phyloP scores from a whole-genome alignment of 2,888 invertebrate species.

The Diarsia brunnea region DNA sequence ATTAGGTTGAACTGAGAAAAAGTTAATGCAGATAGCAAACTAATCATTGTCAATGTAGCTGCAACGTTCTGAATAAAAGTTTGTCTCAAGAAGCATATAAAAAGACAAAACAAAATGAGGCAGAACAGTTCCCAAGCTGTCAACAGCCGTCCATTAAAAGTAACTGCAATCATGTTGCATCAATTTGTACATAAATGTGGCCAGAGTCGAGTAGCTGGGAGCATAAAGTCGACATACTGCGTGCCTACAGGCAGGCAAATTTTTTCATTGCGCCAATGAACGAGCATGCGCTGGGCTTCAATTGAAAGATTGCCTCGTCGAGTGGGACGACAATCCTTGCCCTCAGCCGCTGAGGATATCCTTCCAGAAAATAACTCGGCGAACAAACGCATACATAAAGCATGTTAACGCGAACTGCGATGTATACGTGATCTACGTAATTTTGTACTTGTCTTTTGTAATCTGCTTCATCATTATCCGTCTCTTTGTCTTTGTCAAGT shows the following conservation, averaged over 20 bases:
- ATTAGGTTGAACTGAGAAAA: conserved; percentile 67
- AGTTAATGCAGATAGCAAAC: conserved; percentile 7
- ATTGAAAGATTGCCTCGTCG: conserved; percentile 87
- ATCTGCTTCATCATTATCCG: not conserved
- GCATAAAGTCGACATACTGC: conserved; percentile 56
- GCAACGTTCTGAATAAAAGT: conserved; percentile 5
- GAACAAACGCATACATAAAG: conserved; percentile 72
- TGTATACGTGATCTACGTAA: conserved; percentile 29
- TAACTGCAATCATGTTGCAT: conserved; percentile 47
- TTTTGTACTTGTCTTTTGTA: conserved; percentile 7
- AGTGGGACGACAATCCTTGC: conserved; percentile 88
- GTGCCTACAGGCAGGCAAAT: conserved; percentile 79
- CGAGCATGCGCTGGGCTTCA: conserved; percentile 84
- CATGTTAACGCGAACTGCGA: conserved; percentile 43
- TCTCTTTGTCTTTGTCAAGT: not conserved
- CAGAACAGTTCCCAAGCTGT: conserved; percentile 32
- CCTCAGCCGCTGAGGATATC: conserved; percentile 87
- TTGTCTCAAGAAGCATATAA: conserved; percentile 1
- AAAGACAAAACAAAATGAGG: conserved; percentile 24
- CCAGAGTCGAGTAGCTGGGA: conserved; percentile 34
- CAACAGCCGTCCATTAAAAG: conserved; percentile 27
- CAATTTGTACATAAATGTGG: conserved; percentile 41
- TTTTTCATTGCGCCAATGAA: conserved; percentile 90
- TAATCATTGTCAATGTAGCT: not conserved
- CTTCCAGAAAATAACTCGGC: conserved; percentile 87